phyloP scores from a whole-genome alignment of 2,113 vertebrate species.

The Anser cygnoides region DNA sequence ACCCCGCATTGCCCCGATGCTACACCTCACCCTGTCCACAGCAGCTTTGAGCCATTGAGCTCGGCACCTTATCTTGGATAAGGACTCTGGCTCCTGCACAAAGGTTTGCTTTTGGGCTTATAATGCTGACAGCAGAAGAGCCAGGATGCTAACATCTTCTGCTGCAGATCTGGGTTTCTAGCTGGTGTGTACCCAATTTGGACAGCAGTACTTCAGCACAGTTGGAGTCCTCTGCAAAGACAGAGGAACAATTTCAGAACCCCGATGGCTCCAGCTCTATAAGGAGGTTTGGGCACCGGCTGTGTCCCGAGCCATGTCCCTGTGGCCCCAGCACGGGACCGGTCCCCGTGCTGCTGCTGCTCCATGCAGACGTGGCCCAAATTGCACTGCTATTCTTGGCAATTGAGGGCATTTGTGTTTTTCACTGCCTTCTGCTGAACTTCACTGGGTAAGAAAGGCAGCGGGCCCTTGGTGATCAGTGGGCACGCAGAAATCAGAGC shows the following conservation, averaged over 20 bases:
- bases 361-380: neutral
- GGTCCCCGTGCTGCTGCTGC: rapidly evolving
- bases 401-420: neutral
- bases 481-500: neutral
- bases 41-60: neutral
- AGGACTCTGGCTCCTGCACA: rapidly evolving
- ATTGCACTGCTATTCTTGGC: constrained; percentile 51
- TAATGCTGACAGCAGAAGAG: neutral
- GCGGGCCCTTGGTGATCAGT: neutral
- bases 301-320: neutral
- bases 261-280: rapidly evolving
- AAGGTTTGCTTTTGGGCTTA: rapidly evolving
- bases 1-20: rapidly evolving
- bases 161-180: neutral
- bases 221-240: neutral
- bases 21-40: neutral
- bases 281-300: rapidly evolving
- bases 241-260: neutral
- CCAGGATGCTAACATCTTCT: neutral
- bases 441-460: neutral
- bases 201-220: neutral
- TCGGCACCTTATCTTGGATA: neutral
- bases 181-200: neutral
- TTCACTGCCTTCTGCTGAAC: neutral
- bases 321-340: neutral